A percentile compares a stretch with the other conserved stretches of the same genome.
These are phyloP conservation scores for Etheostoma cragini DNA, from an alignment of 2,113 vertebrate genomes.

Conservation along the genomic window DNA sequence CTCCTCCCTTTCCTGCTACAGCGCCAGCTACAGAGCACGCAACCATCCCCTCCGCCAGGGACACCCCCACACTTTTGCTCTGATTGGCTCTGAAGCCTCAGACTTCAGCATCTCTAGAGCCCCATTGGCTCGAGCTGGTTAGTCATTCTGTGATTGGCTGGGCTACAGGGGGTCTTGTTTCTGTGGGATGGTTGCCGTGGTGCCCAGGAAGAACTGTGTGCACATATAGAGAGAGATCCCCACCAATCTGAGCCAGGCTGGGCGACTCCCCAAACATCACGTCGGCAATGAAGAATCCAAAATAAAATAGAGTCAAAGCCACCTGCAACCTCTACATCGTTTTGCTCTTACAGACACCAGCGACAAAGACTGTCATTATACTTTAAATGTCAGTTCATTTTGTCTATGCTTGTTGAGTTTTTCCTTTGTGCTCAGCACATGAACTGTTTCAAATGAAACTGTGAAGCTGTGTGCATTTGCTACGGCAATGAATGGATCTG, in stretches of 20 bases:
- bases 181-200: slow-evolving; percentile 87
- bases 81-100: slow-evolving; percentile 76
- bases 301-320: slow-evolving; percentile 64
- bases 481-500: slow-evolving; percentile 12
- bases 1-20: slow-evolving; percentile 76
- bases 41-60: slow-evolving; percentile 77
- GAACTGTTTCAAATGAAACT: not conserved
- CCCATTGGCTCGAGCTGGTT: slow-evolving; percentile 64
- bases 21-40: slow-evolving; percentile 74
- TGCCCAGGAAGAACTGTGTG: slow-evolving; percentile 86
- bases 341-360: slow-evolving; percentile 26
- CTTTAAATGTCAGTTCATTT: slow-evolving; percentile 2
- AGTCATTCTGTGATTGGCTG: slow-evolving; percentile 74
- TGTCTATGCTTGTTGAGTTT: not conserved
- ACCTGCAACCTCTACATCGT: slow-evolving; percentile 44
- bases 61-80: slow-evolving; percentile 76
- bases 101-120: slow-evolving; percentile 61
- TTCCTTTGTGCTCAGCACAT: not conserved
- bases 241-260: slow-evolving; percentile 79
- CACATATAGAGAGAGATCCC: slow-evolving; percentile 77
- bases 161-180: slow-evolving; percentile 83
- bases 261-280: slow-evolving; percentile 71
- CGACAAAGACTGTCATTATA: not conserved
- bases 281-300: slow-evolving; percentile 46
- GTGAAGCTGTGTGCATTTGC: slow-evolving; percentile 5